These are phyloP conservation scores for Danio kyathit DNA, from an alignment of 2,797 vertebrate genomes.

Conservation along the genomic window DNA sequence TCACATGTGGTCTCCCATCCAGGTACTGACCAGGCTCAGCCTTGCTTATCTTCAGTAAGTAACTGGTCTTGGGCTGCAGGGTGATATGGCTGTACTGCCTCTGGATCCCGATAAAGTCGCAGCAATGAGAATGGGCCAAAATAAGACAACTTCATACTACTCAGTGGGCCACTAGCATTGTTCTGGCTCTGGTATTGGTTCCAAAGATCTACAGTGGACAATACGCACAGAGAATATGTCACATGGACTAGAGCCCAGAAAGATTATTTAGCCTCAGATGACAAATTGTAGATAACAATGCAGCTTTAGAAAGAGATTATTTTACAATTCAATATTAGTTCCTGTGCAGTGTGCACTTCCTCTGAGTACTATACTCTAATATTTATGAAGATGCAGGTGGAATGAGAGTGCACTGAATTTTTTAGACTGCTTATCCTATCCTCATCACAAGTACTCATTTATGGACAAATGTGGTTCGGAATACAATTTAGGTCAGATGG, in stretches of 20 bases:
- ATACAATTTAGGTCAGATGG: background rate
- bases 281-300: background rate
- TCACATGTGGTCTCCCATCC: too few species aligned
- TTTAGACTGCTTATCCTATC: background rate
- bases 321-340: background rate
- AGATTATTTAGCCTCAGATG: background rate
- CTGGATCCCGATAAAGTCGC: background rate
- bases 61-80: too few species aligned
- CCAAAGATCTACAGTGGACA: background rate
- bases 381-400: slow-evolving; percentile 30
- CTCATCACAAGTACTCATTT: too few species aligned
- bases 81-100: background rate
- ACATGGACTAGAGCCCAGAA: background rate
- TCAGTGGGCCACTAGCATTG: background rate
- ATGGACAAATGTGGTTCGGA: background rate
- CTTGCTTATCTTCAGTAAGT: too few species aligned
- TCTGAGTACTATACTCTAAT: background rate
- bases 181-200: background rate
- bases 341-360: background rate
- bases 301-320: background rate
- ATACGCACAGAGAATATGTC: background rate
- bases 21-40: too few species aligned
- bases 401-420: background rate
- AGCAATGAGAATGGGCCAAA: background rate
- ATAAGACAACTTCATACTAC: background rate